A percentile compares a stretch with the other conserved stretches of the same genome.
Evolutionary conservation across 2,797 vertebrate species (phyloP).

Genomic region (Crocodylus rhombifer): DNA sequence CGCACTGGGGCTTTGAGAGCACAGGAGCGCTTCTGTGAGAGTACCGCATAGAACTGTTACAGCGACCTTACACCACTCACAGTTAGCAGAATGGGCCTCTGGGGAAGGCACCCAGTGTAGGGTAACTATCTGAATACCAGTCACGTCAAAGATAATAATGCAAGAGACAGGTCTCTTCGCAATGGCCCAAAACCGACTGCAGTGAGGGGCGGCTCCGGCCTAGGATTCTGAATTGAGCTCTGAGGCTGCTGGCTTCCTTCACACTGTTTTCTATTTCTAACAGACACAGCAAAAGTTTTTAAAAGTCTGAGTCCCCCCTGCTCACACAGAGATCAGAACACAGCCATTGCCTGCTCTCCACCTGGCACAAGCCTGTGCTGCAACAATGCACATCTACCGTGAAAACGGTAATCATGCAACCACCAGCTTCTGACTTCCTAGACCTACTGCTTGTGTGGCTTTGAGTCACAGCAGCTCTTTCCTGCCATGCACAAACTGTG

Average conservation of each 20-base stretch:
- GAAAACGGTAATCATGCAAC: background rate
- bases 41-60: background rate
- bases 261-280: background rate
- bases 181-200: background rate
- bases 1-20: background rate
- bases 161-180: background rate
- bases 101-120: no score
- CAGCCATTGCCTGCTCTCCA: background rate
- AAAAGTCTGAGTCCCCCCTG: background rate
- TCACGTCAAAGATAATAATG: rapidly evolving
- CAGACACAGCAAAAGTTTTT: background rate
- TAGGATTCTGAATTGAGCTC: background rate
- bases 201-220: background rate
- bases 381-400: background rate
- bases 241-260: background rate
- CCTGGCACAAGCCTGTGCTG: background rate
- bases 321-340: background rate
- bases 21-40: no score
- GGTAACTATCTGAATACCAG: background rate
- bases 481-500: background rate
- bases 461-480: background rate
- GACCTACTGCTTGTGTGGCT: background rate
- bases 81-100: no score
- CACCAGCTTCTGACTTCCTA: background rate
- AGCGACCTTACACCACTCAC: background rate